Evolutionary conservation across 1,140 invertebrate species (phyloP).

Genomic region (Penaeus indicus): DNA sequence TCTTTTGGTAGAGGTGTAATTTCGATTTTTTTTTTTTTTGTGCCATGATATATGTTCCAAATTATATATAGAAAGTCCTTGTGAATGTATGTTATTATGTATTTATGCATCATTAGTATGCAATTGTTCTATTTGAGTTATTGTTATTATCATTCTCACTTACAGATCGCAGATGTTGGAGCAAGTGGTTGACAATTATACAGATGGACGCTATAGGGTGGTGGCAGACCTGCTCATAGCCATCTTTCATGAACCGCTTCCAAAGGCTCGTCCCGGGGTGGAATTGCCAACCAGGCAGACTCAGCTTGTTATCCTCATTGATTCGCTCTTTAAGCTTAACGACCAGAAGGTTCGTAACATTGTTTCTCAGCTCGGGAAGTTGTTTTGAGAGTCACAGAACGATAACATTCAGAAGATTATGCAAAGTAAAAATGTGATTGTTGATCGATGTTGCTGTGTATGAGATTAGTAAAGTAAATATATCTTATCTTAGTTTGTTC

Average conservation of each 20-base stretch:
- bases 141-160: background rate
- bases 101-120: background rate
- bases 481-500: too few species aligned
- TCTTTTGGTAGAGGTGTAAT: background rate
- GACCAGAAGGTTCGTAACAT: constrained; percentile 68
- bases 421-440: too few species aligned
- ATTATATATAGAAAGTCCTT: background rate
- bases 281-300: constrained; percentile 68
- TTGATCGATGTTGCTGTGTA: too few species aligned
- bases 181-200: constrained; percentile 70
- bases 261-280: constrained; percentile 64
- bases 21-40: background rate
- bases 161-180: constrained; percentile 70
- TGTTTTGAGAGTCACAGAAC: background rate
- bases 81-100: background rate
- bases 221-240: constrained; percentile 70
- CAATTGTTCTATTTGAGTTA: background rate
- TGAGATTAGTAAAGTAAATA: too few species aligned
- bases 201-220: constrained; percentile 69
- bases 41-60: background rate
- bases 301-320: constrained; percentile 78
- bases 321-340: constrained; percentile 78
- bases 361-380: background rate
- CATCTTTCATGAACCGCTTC: constrained; percentile 67
- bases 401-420: background rate